These are phyloP conservation scores for Neoitamus cyanurus DNA, from an alignment of 2,888 invertebrate species.

Conservation along the genomic window DNA sequence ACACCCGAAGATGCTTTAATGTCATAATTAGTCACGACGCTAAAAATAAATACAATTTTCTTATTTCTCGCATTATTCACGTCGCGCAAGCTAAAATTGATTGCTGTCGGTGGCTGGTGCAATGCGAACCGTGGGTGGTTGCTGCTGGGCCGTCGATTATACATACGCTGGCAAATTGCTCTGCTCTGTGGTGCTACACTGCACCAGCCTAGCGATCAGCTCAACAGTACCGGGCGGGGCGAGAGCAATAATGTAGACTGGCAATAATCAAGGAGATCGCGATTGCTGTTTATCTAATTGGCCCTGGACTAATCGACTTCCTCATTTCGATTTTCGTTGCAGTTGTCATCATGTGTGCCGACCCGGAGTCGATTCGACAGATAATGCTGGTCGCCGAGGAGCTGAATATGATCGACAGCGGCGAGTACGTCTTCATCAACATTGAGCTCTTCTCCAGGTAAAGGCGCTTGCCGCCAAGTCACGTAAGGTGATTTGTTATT, in stretches of 20 bases:
- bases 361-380: conserved; percentile 86
- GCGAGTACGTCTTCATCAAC: conserved; percentile 98
- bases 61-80: background rate
- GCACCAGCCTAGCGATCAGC: no score
- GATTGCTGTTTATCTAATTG: background rate
- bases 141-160: background rate
- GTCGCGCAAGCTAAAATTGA: background rate
- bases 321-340: conserved; percentile 66
- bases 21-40: conserved; percentile 17
- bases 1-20: background rate
- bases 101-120: background rate
- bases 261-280: background rate
- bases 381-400: conserved; percentile 95
- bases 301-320: conserved; percentile 22
- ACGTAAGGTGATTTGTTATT: background rate
- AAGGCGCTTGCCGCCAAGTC: conserved; percentile 63
- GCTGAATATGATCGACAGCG: conserved; percentile 93
- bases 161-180: background rate
- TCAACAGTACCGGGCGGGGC: background rate
- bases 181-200: background rate
- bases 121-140: background rate
- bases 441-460: conserved; percentile 96
- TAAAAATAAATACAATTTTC: background rate
- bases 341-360: conserved; percentile 97
- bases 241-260: background rate